Base-by-base conservation (phyloP, 1,140 invertebrate genomes). In the Spodoptera litura region DNA sequence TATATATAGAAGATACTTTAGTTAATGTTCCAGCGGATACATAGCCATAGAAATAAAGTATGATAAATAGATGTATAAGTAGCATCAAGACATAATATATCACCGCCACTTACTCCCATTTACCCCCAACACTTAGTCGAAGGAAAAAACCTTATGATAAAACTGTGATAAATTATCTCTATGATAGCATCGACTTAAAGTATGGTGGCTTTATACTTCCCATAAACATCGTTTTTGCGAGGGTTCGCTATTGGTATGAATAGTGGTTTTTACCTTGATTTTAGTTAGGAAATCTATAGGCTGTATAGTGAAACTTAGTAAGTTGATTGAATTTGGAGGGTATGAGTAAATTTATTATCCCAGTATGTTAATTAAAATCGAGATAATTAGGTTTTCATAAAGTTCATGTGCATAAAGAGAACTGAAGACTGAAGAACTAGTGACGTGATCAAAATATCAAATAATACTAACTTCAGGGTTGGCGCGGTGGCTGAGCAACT, bases 131-230 rank as follows among this genome's bases (percentile, higher is more conserved):
- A 83, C 78, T 85, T 85, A 83, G 73, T 75, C 25, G 66, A 72
- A 76, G 51, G 68, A 58, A 83, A 79, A 87, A 87, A 87, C 73
- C 81, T 73, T 53, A 61, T 88, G 89, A 92, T 91, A 92, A 85
- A 90, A 89, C 83, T 83, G 79, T 91, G 89, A 93, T 91, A 93
- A 93, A 91, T 93, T 89, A 91, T 89, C 81, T 79, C n/a, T 82
- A 88, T 89, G 83, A 89, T 87, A 83, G 61, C 78, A 75, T 78
- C 84, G 84, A 81, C 84, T 90, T 89, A 90, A 88, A 90, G 82
- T 86, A 81, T 84, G 77, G 78, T 82, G 76, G 76, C 79, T 87
- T 87, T 85, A 85, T 88, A 85, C 84, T 83, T 78, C 73, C 66
- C 78, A 81, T 81, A 81, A 64, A 80, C 79, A 74, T 53, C 44